Conservation (phyloP, 2,113 vertebrate genomes). For the Colinus virginianus region DNA sequence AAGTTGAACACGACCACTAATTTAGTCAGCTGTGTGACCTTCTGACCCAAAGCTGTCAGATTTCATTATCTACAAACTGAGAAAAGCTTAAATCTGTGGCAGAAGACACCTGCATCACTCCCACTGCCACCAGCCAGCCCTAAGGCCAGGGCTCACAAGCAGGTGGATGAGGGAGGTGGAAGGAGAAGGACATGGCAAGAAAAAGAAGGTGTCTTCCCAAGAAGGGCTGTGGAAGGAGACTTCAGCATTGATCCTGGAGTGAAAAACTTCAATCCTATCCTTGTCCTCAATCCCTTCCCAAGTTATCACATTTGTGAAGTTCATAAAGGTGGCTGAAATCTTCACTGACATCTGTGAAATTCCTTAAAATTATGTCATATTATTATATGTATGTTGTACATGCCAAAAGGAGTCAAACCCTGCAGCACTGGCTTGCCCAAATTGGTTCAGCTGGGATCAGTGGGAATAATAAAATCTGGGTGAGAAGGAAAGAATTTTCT, state of each 20-base stretch:
- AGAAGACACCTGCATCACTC: neutral
- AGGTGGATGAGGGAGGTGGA: neutral
- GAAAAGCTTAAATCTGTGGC: neutral
- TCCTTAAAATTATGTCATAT: slow-evolving; percentile 20
- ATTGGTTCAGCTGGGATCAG: slow-evolving; percentile 17
- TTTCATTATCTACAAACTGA: neutral
- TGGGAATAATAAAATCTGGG: slow-evolving; percentile 24
- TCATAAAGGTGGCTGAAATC: slow-evolving; percentile 4
- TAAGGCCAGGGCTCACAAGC: neutral
- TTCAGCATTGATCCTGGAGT: neutral
- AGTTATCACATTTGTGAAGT: neutral
- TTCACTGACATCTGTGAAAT: slow-evolving; percentile 10
- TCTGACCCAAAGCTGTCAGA: neutral
- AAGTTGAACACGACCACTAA: neutral
- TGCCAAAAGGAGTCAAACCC: slow-evolving; percentile 28
- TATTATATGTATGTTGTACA: neutral
- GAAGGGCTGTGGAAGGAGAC: neutral
- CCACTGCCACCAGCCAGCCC: neutral
- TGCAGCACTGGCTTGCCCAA: slow-evolving; percentile 15
- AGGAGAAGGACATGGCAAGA: neutral
- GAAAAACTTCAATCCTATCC: neutral
- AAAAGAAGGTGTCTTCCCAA: neutral
- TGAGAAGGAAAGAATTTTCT: neutral
- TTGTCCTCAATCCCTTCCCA: neutral
- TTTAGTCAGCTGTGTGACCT: neutral